phyloP scores from a whole-genome alignment of 92 coral and sea anemone species.

The Muricea muricata region DNA sequence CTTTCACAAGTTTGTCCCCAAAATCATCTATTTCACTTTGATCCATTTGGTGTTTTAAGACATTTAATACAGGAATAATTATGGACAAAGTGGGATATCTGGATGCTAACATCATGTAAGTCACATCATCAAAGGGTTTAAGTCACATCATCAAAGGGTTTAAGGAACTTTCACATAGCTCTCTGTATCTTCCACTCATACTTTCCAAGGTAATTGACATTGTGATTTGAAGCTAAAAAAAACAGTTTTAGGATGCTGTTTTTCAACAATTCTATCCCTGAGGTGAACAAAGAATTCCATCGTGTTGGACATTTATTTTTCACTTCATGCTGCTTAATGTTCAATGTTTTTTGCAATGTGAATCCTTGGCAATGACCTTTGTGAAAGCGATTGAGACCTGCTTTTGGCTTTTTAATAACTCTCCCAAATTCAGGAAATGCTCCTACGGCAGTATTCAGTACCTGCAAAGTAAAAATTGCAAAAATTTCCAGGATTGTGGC shows the following conservation, averaged over 20 bases:
- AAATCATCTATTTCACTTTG: conserved; percentile 31
- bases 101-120: conserved; percentile 39
- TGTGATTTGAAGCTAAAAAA: conserved; percentile 28
- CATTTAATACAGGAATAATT: conserved; percentile 29
- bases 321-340: conserved; percentile 31
- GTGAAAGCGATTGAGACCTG: conserved; percentile 26
- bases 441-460: conserved; percentile 15
- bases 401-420: conserved; percentile 35
- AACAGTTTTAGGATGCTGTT: conserved; percentile 24
- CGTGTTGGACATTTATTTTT: conserved; percentile 31
- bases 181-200: conserved; percentile 38
- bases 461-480: too few relatives aligned
- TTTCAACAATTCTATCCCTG: conserved; percentile 29
- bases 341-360: conserved; percentile 23
- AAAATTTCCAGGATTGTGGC: conserved; percentile 5
- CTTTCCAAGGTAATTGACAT: conserved; percentile 19
- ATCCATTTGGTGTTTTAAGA: conserved; percentile 29
- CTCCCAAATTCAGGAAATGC: conserved; percentile 21
- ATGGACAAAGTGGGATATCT: conserved; percentile 31
- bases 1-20: conserved; percentile 9
- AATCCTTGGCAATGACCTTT: conserved; percentile 22
- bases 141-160: conserved; percentile 36
- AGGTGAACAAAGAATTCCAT: conserved; percentile 31
- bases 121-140: conserved; percentile 32
- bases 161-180: conserved; percentile 38